Percentiles rank a stretch among this genome's conserved stretches.
Evolutionary conservation across 2,888 invertebrate species (phyloP).

Genomic region (Pandemis cinnamomeana): DNA sequence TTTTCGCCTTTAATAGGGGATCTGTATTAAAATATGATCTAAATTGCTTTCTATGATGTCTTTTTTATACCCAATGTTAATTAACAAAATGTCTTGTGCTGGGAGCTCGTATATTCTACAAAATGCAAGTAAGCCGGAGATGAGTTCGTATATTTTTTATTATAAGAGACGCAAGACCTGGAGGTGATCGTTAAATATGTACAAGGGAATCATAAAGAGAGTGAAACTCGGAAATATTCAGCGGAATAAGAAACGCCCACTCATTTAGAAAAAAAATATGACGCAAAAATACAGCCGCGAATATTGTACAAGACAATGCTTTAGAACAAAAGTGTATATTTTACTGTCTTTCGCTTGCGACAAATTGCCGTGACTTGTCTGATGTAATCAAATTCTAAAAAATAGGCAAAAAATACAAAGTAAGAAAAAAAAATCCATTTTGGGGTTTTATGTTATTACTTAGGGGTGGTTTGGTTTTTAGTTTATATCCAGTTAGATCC

Average conservation of each 20-base stretch:
- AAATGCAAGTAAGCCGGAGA: constrained; percentile 7
- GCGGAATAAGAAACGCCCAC: constrained; percentile 42
- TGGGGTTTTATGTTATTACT: too few relatives aligned
- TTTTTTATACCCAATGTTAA: constrained; percentile 20
- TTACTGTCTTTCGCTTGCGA: background rate
- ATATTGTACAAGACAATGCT: constrained; percentile 41
- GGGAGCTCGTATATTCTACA: background rate
- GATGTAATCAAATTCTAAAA: background rate
- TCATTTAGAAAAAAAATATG: constrained; percentile 45
- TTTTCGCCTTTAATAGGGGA: constrained; percentile 27
- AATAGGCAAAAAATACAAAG: background rate
- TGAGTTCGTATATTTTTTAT: constrained; percentile 34
- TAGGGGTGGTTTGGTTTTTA: too few relatives aligned
- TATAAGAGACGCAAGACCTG: constrained; percentile 48
- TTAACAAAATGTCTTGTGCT: constrained; percentile 17
- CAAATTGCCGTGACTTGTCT: background rate
- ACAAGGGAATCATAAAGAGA: constrained; percentile 60
- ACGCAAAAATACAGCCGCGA: constrained; percentile 41
- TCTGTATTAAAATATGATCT: constrained; percentile 22
- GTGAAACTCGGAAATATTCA: constrained; percentile 61
- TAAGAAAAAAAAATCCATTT: too few relatives aligned
- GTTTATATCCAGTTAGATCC: too few relatives aligned
- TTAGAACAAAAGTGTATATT: constrained; percentile 36
- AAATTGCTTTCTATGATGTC: constrained; percentile 20
- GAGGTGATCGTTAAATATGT: constrained; percentile 60